These are phyloP conservation scores for Procavia capensis DNA, from an alignment of 2,113 vertebrate species.

Conservation along the genomic window DNA sequence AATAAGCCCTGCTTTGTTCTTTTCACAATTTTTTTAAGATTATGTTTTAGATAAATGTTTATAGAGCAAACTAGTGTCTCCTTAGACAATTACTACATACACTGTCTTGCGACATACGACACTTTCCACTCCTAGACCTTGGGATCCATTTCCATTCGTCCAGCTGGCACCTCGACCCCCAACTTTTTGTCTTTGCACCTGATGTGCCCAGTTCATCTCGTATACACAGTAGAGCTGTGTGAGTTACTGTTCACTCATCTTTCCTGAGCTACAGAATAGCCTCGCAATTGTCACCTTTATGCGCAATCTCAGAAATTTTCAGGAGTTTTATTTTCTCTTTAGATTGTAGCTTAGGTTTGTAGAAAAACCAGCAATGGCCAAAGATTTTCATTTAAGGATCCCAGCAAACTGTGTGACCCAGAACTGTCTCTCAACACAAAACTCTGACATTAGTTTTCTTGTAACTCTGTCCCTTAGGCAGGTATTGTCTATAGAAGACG, in stretches of 20 bases:
- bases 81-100: too few species aligned
- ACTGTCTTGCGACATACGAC: too few species aligned
- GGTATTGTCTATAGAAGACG: slow-evolving; percentile 43
- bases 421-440: slow-evolving; percentile 40
- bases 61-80: too few species aligned
- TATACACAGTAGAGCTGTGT: too few species aligned
- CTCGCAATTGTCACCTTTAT: background rate
- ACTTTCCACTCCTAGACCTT: too few species aligned
- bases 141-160: too few species aligned
- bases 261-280: background rate
- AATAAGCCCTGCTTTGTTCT: background rate
- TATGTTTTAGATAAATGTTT: too few species aligned
- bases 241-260: too few species aligned
- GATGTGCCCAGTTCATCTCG: too few species aligned
- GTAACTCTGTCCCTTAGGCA: slow-evolving; percentile 43
- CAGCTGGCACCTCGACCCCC: too few species aligned
- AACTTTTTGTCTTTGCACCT: too few species aligned
- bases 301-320: background rate
- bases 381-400: background rate
- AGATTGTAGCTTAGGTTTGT: slow-evolving; percentile 33
- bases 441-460: background rate
- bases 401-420: background rate
- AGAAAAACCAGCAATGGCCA: slow-evolving; percentile 39
- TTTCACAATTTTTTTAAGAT: too few species aligned
- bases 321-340: slow-evolving; percentile 50